phyloP scores from a whole-genome alignment of 2,888 invertebrate species.

The Tryphoninae sp. region DNA sequence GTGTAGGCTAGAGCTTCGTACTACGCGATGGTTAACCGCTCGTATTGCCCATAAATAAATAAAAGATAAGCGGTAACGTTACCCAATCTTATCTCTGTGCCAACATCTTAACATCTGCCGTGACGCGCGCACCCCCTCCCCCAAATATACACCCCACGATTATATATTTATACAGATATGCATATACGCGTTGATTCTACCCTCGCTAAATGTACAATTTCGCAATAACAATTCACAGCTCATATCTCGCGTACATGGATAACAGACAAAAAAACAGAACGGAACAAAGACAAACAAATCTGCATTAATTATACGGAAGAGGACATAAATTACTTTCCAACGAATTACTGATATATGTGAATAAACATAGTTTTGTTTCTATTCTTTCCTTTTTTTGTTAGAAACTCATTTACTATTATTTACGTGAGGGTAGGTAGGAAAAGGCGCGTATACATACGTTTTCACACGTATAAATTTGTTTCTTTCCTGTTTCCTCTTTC shows the following conservation, averaged over 20 bases:
- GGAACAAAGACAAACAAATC: not conserved
- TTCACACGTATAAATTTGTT: conserved; percentile 23
- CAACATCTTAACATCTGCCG: conserved; percentile 61
- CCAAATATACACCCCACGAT: not conserved
- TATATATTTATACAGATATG: conserved; percentile 51
- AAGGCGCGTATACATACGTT: not conserved
- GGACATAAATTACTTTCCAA: conserved; percentile 52
- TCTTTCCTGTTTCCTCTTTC: conserved; percentile 28
- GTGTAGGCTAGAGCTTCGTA: conserved; percentile 21
- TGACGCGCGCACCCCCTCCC: conserved; percentile 41
- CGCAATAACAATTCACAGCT: conserved; percentile 25
- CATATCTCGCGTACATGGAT: conserved; percentile 39
- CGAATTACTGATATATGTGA: not conserved
- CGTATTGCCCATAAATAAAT: conserved; percentile 59
- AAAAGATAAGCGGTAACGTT: conserved; percentile 56
- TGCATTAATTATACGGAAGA: conserved; percentile 38
- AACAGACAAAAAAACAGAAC: not conserved
- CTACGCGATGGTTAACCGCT: not conserved
- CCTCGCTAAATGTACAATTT: conserved; percentile 25
- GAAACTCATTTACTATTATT: conserved; percentile 39
- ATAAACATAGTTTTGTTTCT: too few relatives aligned
- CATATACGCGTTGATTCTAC: conserved; percentile 13
- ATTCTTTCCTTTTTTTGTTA: too few relatives aligned
- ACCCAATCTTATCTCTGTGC: conserved; percentile 57
- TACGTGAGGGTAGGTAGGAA: conserved; percentile 6